phyloP scores from a whole-genome alignment of 37 sponge, comb jelly and placozoan genomes.

The Petrosia ficiformis region DNA sequence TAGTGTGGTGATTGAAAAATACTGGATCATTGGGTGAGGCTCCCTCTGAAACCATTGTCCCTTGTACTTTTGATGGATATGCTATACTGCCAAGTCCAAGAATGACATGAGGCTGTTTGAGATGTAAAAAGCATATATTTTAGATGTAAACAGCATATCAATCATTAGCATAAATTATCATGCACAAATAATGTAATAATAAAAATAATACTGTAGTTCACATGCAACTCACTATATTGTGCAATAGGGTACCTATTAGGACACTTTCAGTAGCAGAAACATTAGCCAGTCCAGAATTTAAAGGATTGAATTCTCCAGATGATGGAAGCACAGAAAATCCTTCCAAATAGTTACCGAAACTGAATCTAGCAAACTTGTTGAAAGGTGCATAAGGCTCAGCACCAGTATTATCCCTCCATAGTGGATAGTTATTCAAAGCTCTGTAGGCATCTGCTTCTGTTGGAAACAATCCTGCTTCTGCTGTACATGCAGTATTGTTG shows the following conservation, averaged over 20 bases:
- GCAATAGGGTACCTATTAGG: background rate
- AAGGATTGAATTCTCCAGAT: no score
- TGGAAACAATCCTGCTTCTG: background rate
- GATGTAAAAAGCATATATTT: no score
- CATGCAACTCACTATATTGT: background rate
- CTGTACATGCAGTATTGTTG: background rate
- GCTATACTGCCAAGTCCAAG: no score
- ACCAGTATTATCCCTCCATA: background rate
- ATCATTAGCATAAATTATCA: no score
- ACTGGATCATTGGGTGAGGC: background rate
- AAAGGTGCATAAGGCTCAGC: background rate
- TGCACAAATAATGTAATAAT: no score
- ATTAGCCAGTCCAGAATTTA: no score
- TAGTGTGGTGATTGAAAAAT: conserved; percentile 9
- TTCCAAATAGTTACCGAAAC: background rate
- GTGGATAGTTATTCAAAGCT: background rate
- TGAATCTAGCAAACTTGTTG: background rate
- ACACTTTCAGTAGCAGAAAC: background rate
- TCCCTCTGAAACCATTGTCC: background rate
- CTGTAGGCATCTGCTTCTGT: background rate
- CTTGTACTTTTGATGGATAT: no score
- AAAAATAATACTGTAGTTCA: background rate
- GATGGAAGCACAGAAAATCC: background rate
- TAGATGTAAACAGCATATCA: no score
- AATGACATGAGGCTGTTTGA: no score